phyloP scores from a whole-genome alignment of 2,797 vertebrate genomes.

The Sebastolobus altivelis region DNA sequence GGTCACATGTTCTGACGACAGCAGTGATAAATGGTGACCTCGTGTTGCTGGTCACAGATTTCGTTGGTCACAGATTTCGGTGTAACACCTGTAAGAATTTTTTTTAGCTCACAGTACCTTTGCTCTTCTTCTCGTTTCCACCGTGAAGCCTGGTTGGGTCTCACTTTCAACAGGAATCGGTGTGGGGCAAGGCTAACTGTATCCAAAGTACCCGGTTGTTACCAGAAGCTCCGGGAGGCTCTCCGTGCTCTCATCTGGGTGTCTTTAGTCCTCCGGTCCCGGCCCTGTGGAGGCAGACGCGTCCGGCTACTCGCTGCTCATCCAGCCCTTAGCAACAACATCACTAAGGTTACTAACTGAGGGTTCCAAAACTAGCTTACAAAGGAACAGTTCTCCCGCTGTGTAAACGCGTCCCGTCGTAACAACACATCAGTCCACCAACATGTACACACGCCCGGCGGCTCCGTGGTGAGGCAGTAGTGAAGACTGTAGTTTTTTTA shows the following conservation, averaged over 20 bases:
- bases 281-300: slow-evolving; percentile 50
- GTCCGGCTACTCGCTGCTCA: slow-evolving; percentile 55
- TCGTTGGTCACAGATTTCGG: too few species aligned
- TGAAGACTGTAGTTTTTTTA: slow-evolving; percentile 10
- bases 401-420: background rate
- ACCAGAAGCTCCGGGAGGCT: slow-evolving; percentile 25
- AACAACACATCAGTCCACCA: slow-evolving; percentile 47
- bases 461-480: background rate
- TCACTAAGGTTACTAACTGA: slow-evolving; percentile 18
- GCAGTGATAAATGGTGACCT: too few species aligned
- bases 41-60: too few species aligned
- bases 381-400: slow-evolving; percentile 28
- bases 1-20: too few species aligned
- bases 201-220: slow-evolving; percentile 17
- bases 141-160: slow-evolving; percentile 72
- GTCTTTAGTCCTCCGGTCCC: slow-evolving; percentile 43
- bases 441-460: background rate
- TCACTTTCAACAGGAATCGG: slow-evolving; percentile 54
- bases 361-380: slow-evolving; percentile 54
- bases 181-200: slow-evolving; percentile 27
- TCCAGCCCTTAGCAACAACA: slow-evolving; percentile 52
- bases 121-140: slow-evolving; percentile 84
- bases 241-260: slow-evolving; percentile 40
- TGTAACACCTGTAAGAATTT: background rate
- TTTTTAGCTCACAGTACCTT: slow-evolving; percentile 65